Percentiles rank a stretch among this genome's conserved stretches.
Conservation (phyloP, 37 sponge, comb jelly and placozoan species). For the Beroe ovata region DNA sequence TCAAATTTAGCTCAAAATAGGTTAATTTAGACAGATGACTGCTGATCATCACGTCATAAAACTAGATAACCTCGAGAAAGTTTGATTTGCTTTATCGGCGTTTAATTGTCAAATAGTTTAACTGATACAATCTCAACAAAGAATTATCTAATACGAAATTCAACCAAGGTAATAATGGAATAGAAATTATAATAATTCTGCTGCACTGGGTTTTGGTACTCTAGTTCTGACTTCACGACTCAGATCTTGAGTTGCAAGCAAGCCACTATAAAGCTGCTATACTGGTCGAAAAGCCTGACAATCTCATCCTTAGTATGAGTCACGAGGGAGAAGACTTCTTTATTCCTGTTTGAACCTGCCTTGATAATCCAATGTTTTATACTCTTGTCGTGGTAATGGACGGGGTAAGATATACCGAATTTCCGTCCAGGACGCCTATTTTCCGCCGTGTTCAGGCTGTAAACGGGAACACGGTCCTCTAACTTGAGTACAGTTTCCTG, state of each 20-base stretch:
- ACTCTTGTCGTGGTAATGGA: not conserved
- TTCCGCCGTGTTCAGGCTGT: not conserved
- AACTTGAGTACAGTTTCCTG: not conserved
- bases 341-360: not conserved
- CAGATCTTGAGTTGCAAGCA: not conserved
- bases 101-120: too few relatives aligned
- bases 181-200: too few relatives aligned
- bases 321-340: not conserved
- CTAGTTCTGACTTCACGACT: too few relatives aligned
- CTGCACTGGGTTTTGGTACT: too few relatives aligned
- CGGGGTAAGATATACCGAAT: slow-evolving; percentile 6
- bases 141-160: too few relatives aligned
- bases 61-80: too few relatives aligned
- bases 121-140: too few relatives aligned
- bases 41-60: too few relatives aligned
- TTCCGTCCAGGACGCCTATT: not conserved
- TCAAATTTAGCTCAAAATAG: too few relatives aligned
- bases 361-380: slow-evolving; percentile 24
- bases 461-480: not conserved
- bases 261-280: not conserved
- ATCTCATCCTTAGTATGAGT: not conserved
- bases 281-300: not conserved
- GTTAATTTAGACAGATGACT: too few relatives aligned
- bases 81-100: too few relatives aligned
- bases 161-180: too few relatives aligned